Evolutionary conservation across 2,888 invertebrate species (phyloP), one percentile per base, ranked within the genome.

Genomic region (Cyclophora punctaria): DNA sequence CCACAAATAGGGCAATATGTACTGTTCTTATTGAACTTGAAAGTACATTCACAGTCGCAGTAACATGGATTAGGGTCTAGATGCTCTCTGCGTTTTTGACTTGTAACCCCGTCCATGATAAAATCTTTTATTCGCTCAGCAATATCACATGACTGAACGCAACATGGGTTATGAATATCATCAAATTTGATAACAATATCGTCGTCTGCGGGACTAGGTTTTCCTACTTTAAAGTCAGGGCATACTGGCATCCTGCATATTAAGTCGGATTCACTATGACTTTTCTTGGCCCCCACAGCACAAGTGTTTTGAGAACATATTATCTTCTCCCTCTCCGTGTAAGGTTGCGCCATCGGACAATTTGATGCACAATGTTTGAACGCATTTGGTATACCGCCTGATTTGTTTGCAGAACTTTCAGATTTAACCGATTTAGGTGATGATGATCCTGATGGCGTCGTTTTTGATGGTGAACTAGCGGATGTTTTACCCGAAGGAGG

Each of bases 1-100:
- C 84, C 85, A 55, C 88, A 88, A 35, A 88, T 74, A 3, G 75
- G 63, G 57, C 88, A 88, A 57, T 87, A 88, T 35, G 84, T 85
- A 2, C 86, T 86, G 55, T 83, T 80, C 34, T 69, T 78, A 1
- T 77, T 59, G 62, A 83, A 79, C 56, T 79, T 79, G 62, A 83
- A 84, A 51, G 68, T 71, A 64, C 88, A 88, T 50, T 71, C 76
- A 60, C 88, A 88, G 53, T 86, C 86, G 50, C 88, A 88, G 56
- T 71, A 86, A 62, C 88, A 87, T 0, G 75, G 68, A 48, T 83
- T 78, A 0, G 70, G 68, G 1, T 66, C 66, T 20, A 57, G 48
- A 34, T 52, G 45, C 7, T 52, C 52, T 46, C 65, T 73, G 3
- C 62, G 63, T 53, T 64, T 69, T 46, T 73, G 74, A 51, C 62